Conservation (phyloP, 2,113 vertebrate genomes). For the Lepus timidus region DNA sequence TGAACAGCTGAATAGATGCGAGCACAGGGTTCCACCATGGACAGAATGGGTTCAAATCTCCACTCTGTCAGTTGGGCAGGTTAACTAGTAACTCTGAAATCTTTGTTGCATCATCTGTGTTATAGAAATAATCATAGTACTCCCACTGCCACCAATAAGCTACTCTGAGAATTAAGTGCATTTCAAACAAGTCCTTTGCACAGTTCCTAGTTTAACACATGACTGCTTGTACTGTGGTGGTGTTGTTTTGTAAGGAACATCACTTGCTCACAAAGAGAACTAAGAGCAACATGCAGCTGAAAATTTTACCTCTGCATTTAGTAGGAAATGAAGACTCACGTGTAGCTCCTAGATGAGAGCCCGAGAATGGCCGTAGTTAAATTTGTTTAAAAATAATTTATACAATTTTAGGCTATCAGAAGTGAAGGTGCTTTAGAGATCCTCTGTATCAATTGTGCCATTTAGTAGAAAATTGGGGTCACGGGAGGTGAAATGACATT, state of each 20-base stretch:
- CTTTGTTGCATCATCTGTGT: background rate
- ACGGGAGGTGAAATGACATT: background rate
- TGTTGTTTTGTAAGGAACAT: background rate
- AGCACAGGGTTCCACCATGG: background rate
- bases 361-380: slow-evolving; percentile 56
- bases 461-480: background rate
- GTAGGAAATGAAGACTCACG: slow-evolving; percentile 31
- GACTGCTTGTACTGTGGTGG: background rate
- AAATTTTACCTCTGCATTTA: slow-evolving; percentile 23
- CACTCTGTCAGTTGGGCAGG: background rate
- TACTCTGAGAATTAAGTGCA: background rate
- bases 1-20: background rate
- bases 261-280: background rate
- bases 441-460: background rate
- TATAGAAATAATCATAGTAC: background rate
- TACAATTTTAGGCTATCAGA: slow-evolving; percentile 32
- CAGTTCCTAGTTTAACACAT: background rate
- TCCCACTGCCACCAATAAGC: background rate
- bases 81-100: slow-evolving; percentile 22
- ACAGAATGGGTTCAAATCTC: background rate
- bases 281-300: background rate
- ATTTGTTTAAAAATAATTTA: slow-evolving; percentile 59
- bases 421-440: background rate
- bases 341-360: background rate
- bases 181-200: background rate